Percentiles rank a stretch among this genome's conserved stretches.
These are phyloP conservation scores for Rhopalosiphum padi DNA, from an alignment of 1,140 invertebrate genomes.

Conservation along the genomic window DNA sequence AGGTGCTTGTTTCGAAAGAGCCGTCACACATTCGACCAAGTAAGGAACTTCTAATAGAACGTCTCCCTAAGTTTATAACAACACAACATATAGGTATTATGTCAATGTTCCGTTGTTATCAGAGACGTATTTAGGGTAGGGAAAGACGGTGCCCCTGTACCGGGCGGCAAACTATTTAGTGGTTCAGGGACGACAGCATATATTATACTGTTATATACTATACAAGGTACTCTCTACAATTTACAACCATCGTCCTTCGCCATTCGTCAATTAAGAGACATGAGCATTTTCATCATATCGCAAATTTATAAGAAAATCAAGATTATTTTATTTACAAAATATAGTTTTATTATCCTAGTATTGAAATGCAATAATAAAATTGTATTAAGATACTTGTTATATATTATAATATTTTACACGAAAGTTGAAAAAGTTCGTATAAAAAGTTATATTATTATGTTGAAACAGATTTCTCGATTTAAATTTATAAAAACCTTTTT, in stretches of 20 bases:
- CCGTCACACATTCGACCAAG: conserved; percentile 43
- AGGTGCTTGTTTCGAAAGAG: background rate
- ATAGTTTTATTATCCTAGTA: no score
- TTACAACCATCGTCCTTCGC: background rate
- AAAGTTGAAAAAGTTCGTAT: no score
- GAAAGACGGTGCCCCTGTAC: background rate
- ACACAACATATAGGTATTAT: background rate
- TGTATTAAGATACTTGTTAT: no score
- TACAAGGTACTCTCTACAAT: background rate
- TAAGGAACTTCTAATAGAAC: conserved; percentile 42
- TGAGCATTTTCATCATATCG: no score
- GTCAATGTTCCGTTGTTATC: background rate
- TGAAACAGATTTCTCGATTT: no score
- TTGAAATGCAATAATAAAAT: no score
- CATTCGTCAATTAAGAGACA: background rate
- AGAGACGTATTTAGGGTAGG: background rate
- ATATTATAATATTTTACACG: no score
- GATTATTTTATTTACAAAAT: no score
- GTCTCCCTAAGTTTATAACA: conserved; percentile 45
- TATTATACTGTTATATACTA: background rate
- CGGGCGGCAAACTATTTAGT: background rate
- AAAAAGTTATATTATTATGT: no score
- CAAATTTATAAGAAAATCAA: no score
- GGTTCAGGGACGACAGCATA: background rate
- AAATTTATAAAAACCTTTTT: no score